Evolutionary conservation across 2,113 vertebrate species (phyloP).

Genomic region (Thalassarche chlororhynchos): DNA sequence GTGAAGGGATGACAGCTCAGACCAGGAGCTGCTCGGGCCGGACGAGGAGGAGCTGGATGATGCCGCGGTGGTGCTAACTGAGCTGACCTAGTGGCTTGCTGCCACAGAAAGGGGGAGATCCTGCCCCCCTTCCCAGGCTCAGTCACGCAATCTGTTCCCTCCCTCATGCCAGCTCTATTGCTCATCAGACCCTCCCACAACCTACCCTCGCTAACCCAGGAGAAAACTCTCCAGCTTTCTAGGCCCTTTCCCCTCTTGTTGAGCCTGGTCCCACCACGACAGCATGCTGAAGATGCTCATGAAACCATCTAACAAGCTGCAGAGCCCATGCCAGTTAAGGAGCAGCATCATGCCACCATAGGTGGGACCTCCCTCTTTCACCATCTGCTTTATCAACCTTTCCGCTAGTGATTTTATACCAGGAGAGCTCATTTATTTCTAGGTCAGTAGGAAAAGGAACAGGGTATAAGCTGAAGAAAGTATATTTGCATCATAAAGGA

Average conservation of each 20-base stretch:
- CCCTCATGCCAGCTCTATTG: neutral
- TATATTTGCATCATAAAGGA: neutral
- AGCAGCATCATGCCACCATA: neutral
- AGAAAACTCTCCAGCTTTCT: neutral
- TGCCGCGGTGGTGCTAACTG: neutral
- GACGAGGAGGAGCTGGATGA: neutral
- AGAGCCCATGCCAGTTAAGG: neutral
- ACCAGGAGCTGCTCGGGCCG: neutral
- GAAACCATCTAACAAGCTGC: neutral
- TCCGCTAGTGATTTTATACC: rapidly evolving
- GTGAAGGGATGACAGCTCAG: neutral
- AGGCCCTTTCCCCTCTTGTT: neutral
- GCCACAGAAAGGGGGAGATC: neutral
- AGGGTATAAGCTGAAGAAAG: neutral
- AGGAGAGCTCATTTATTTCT: neutral
- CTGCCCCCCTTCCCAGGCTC: neutral
- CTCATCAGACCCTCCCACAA: constrained; percentile 17
- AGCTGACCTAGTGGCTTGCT: neutral
- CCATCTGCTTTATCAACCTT: neutral
- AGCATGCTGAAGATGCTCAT: neutral
- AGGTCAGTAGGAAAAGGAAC: neutral
- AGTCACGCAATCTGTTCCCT: neutral
- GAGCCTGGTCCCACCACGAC: neutral
- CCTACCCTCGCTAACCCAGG: neutral
- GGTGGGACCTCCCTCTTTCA: neutral